phyloP scores from a whole-genome alignment of 2,797 vertebrate species.

The Acipenser transmontanus region DNA sequence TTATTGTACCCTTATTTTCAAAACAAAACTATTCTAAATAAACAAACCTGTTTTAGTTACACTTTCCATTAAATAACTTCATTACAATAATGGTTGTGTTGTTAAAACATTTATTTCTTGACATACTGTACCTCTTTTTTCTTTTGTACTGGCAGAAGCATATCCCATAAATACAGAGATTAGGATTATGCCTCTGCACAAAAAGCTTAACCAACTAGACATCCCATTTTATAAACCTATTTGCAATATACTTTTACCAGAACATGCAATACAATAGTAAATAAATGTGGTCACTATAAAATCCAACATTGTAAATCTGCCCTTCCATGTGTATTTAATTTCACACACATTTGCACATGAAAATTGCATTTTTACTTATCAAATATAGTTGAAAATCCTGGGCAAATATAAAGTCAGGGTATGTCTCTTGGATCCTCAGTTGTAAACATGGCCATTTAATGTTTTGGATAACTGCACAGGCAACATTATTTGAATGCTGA shows the following conservation, averaged over 20 bases:
- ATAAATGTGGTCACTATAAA: conserved; percentile 54
- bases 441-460: conserved; percentile 33
- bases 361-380: conserved; percentile 84
- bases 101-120: too few species aligned
- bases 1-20: too few species aligned
- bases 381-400: conserved; percentile 44
- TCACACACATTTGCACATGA: conserved; percentile 78
- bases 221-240: conserved; percentile 51
- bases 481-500: too few species aligned
- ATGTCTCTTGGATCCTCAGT: conserved; percentile 42
- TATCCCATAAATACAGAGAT: conserved; percentile 32
- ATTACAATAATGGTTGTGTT: too few species aligned
- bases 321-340: conserved; percentile 76
- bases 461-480: conserved; percentile 12
- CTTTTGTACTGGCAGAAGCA: conserved; percentile 29
- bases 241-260: conserved; percentile 43
- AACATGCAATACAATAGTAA: conserved; percentile 50
- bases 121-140: too few species aligned
- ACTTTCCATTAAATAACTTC: too few species aligned
- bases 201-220: conserved; percentile 47
- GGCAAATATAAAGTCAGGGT: conserved; percentile 46
- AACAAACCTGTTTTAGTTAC: too few species aligned
- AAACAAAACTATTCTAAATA: too few species aligned
- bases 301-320: conserved; percentile 45
- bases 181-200: conserved; percentile 36